Evolutionary conservation across 2,113 vertebrate genomes (phyloP).

Genomic region (Hippocampus abdominalis): DNA sequence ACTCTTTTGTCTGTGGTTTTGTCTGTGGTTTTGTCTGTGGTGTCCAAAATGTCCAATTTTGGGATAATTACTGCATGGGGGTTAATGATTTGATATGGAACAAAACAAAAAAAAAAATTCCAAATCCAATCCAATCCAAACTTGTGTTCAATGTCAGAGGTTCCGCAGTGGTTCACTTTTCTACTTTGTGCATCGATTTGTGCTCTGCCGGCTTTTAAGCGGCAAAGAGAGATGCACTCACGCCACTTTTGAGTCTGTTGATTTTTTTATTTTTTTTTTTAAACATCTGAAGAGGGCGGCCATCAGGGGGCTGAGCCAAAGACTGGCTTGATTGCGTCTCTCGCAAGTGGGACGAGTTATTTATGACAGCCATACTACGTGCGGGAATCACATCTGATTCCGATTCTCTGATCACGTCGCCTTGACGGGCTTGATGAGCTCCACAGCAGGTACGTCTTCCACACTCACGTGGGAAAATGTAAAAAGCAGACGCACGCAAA

Average conservation of each 20-base stretch:
- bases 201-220: neutral
- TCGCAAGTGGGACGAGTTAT: conserved; percentile 30
- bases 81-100: neutral
- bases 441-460: conserved; percentile 9
- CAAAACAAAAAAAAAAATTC: neutral
- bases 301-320: conserved; percentile 25
- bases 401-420: neutral
- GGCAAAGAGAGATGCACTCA: neutral
- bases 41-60: too few relatives aligned
- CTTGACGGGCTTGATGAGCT: conserved; percentile 35
- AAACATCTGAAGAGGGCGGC: conserved; percentile 17
- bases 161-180: neutral
- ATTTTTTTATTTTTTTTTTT: conserved; percentile 23
- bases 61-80: too few relatives aligned
- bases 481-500: neutral
- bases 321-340: conserved; percentile 31
- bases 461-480: neutral
- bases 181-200: neutral
- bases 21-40: too few relatives aligned
- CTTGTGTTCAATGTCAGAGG: neutral
- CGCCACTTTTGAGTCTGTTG: conserved; percentile 1
- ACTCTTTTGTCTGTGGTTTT: too few relatives aligned
- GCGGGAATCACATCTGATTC: neutral
- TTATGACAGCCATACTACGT: conserved; percentile 35
- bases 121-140: neutral